These are phyloP conservation scores for Resseliella maxima DNA, from an alignment of 2,888 invertebrate species.

Conservation along the genomic window DNA sequence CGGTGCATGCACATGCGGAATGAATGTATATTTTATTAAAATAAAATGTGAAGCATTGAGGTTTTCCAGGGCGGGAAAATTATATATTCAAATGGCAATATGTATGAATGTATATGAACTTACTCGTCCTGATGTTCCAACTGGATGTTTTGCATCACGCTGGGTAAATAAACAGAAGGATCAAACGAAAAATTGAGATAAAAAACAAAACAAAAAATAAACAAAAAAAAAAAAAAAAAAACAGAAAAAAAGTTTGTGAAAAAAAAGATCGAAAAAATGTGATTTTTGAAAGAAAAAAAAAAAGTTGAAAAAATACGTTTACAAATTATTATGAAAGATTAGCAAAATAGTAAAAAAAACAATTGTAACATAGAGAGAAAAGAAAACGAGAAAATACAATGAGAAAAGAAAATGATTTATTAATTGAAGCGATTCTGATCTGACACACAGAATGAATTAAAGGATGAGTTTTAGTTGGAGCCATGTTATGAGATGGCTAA, in stretches of 20 bases:
- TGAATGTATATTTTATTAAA: no score
- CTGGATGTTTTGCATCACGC: constrained; percentile 53
- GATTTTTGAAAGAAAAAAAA: not conserved
- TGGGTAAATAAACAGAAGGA: constrained; percentile 12
- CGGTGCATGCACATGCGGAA: constrained; percentile 51
- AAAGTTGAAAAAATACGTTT: not conserved
- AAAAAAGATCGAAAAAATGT: not conserved
- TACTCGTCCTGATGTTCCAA: constrained; percentile 49
- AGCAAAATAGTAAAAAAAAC: not conserved
- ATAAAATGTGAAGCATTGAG: not conserved
- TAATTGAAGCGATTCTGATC: not conserved
- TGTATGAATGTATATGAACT: not conserved
- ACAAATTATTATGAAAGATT: not conserved
- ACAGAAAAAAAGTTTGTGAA: not conserved
- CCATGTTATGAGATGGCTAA: no score
- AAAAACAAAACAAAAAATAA: not conserved
- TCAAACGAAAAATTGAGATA: not conserved
- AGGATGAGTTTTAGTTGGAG: no score
- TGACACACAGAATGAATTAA: not conserved
- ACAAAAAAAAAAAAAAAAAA: not conserved
- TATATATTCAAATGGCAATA: not conserved
- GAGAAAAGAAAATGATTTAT: constrained; percentile 9
- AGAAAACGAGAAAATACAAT: not conserved
- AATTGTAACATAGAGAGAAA: not conserved
- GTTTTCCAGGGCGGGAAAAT: not conserved